Conservation (phyloP, 2,113 vertebrate species). For the Pteronura brasiliensis region DNA sequence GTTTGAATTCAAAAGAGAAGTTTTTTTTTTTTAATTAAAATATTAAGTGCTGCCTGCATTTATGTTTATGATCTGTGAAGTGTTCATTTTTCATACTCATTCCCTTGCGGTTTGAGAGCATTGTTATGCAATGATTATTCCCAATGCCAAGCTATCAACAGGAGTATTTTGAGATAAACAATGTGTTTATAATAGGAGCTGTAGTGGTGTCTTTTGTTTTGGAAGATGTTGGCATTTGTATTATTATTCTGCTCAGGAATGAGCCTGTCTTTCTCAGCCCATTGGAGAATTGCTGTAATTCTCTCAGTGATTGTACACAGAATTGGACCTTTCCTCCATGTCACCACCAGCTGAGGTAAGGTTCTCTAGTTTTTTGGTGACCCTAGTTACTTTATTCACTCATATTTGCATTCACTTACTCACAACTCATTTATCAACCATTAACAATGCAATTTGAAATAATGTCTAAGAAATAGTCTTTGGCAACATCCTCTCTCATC, state of each 20-base stretch:
- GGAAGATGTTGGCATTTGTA: conserved; percentile 57
- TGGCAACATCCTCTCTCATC: neutral
- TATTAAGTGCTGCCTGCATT: conserved; percentile 50
- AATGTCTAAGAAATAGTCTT: neutral
- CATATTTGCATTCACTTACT: neutral
- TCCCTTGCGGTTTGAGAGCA: neutral
- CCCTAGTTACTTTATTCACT: neutral
- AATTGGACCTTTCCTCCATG: conserved; percentile 13
- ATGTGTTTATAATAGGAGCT: conserved; percentile 53
- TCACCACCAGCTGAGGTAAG: neutral
- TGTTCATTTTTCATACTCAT: conserved; percentile 36
- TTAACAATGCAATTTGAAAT: neutral
- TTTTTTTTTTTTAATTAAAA: conserved; percentile 60
- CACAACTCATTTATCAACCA: neutral
- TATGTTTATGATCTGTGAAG: conserved; percentile 56
- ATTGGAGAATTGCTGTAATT: conserved; percentile 61
- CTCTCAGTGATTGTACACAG: conserved; percentile 54
- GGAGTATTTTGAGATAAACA: conserved; percentile 68
- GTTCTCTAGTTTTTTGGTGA: neutral
- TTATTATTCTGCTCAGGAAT: conserved; percentile 58
- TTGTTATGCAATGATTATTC: conserved; percentile 44
- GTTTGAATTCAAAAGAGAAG: conserved; percentile 68
- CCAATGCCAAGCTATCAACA: conserved; percentile 52
- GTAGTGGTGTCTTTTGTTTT: conserved; percentile 56
- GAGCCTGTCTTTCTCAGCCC: conserved; percentile 45